Base-by-base conservation (phyloP, 2,797 vertebrate species). In the Cirrhinus mrigala region DNA sequence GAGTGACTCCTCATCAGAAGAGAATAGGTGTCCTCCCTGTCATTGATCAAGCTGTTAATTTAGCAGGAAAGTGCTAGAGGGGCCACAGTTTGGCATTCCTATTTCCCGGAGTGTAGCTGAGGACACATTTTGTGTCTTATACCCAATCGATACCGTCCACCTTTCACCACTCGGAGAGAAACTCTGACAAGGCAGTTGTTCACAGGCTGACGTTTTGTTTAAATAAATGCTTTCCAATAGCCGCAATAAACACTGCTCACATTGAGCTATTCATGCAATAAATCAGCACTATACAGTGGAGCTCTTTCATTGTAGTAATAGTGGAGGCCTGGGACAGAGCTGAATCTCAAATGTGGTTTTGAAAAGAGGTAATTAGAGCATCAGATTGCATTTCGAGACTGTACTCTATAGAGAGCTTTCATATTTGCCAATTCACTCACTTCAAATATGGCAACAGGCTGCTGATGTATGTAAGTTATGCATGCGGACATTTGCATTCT, bases 241-340 rank as follows among this genome's bases (percentile, higher is more conserved):
- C 92, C 90, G 93, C 89, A 90, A 93, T 93, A 92, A 91, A 91
- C 92, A 87, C 90, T 84, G 87, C 89, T 91, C 94, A 90, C 91
- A 91, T 91, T 92, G 90, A 91, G 88, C 89, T 92, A 90, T 83
- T 92, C 93, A 91, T 91, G 93, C 93, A 92, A 94, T 94, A 94
- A 94, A 95, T 96, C 94, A 95, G 94, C 91, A 92, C 91, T 2
- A 46, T 92, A 90, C 91, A 92, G 87, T 71, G 29, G 89, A 89
- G 89, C 89, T 92, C 92, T 92, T 92, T 94, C 90, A 94, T 94
- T 94, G 94, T 87, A 74, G 88, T 86, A 77, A 84, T 86, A 78
- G 69, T 54, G 62, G 58, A 46, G 14, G 37, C 29, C 16, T 79
- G 79, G 66, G 44, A 89, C 22, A 58, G 48, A 73, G 37, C 18